Evolutionary conservation across 2,113 vertebrate genomes (phyloP).

Genomic region (Oncorhynchus kisutch): DNA sequence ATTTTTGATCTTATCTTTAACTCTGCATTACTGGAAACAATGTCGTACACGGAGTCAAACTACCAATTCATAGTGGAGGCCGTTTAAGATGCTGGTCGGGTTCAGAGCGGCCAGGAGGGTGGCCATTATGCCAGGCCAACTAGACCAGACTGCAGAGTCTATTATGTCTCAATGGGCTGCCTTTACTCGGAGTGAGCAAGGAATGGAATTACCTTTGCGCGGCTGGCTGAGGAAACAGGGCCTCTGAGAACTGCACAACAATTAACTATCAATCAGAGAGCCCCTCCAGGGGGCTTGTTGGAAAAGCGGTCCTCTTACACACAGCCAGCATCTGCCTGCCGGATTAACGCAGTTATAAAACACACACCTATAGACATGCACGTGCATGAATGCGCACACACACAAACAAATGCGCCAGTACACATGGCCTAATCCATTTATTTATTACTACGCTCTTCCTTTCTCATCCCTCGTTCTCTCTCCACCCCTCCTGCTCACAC

Average conservation of each 20-base stretch:
- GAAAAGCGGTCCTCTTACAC: not conserved
- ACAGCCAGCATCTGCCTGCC: not conserved
- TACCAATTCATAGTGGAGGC: no score
- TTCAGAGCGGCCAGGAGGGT: not conserved
- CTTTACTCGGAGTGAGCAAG: not conserved
- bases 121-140: not conserved
- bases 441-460: not conserved
- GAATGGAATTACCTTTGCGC: not conserved
- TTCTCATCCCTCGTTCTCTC: no score
- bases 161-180: not conserved
- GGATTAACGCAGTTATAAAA: not conserved
- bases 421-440: not conserved
- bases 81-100: no score
- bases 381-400: not conserved
- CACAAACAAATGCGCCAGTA: not conserved
- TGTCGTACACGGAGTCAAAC: no score
- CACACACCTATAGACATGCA: not conserved
- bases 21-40: no score
- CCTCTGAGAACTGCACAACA: not conserved
- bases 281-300: not conserved
- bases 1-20: no score
- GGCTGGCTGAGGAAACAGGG: not conserved
- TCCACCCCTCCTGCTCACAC: not conserved
- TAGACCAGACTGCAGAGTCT: not conserved
- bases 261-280: slow-evolving; percentile 1